These are phyloP conservation scores for Tylochromis polylepis DNA, from an alignment of 2,113 vertebrate species.

Conservation along the genomic window DNA sequence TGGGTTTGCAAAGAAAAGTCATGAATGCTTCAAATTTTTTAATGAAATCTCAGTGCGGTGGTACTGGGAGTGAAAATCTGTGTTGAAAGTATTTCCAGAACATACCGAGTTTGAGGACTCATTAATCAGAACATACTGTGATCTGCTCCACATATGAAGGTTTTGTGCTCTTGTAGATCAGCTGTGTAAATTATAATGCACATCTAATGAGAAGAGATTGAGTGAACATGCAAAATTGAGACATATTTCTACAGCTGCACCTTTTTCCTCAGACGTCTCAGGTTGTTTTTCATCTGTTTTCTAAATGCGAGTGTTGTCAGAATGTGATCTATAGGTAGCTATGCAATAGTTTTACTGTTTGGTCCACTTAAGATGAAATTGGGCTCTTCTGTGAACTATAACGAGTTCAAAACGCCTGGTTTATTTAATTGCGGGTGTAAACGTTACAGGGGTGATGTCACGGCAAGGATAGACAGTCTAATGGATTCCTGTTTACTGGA, in stretches of 20 bases:
- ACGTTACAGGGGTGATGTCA: constrained; percentile 72
- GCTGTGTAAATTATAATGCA: not conserved
- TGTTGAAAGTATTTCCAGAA: not conserved
- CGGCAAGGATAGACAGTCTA: constrained; percentile 58
- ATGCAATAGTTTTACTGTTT: not conserved
- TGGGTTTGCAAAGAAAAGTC: not conserved
- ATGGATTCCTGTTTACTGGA: constrained; percentile 62
- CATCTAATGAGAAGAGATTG: not conserved
- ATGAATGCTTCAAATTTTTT: not conserved
- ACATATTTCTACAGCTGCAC: not conserved
- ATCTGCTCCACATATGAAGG: not conserved
- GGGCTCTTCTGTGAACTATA: not conserved
- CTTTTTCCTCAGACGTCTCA: not conserved
- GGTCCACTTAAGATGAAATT: not conserved
- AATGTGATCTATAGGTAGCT: not conserved
- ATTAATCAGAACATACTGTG: not conserved
- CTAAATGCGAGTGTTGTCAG: not conserved
- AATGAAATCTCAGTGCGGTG: not conserved
- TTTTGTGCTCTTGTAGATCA: not conserved
- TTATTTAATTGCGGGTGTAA: constrained; percentile 7
- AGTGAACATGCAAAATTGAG: not conserved
- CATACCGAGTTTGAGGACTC: not conserved
- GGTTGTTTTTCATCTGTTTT: not conserved
- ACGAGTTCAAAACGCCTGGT: not conserved
- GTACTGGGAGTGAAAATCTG: not conserved